Base-by-base conservation (phyloP, 2,888 invertebrate species). In the Acanthosoma haemorrhoidale region DNA sequence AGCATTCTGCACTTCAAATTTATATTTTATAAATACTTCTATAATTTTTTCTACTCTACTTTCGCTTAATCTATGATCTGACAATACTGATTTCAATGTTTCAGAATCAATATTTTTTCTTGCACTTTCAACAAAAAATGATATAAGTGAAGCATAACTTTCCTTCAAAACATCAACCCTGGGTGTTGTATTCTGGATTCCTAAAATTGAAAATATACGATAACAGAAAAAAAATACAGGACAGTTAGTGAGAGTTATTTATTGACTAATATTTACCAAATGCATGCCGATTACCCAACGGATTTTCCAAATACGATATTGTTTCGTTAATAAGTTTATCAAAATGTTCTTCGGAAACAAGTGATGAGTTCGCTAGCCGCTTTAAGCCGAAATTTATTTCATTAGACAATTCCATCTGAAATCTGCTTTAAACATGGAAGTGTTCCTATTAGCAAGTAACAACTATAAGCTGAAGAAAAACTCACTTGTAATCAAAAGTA, bases 301-400 rank as follows among this genome's bases (percentile, higher is more conserved):
- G 68, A 34, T 69, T 57, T 21, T 70, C 69, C 15, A 73, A 41
- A 18, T 64, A 64, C n/a, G 21, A 15, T 11, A 64, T 64, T 31
- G 57, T 64, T 57, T 64, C 63, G 3, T 15, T 21, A 6, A 71
- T 32, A 32, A 73, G 11, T 43, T 61, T 18, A 9, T 73, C 71
- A 4, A 73, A 66, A 43, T 61, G 63, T 41, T 71, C 70, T 15
- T 73, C 73, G 43, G 51, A 34, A n/a, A 73, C 39, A 5, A 70
- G 16, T 2, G 70, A 57, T 1, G 71, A 21, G 57, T 69, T 68
- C 2, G 70, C 34, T 13, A 70, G 18, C 25, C 70, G 67, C 25
- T 70, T 73, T 4, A 73, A 51, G 5, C 73, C 73, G n/a, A 58
- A 59, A 11, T 15, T 32, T 15, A 73, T 68, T 61, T 73, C 73